Evolutionary conservation across 2,797 vertebrate genomes (phyloP), one percentile per base, ranked within the genome.

Genomic region (Salmo trutta): DNA sequence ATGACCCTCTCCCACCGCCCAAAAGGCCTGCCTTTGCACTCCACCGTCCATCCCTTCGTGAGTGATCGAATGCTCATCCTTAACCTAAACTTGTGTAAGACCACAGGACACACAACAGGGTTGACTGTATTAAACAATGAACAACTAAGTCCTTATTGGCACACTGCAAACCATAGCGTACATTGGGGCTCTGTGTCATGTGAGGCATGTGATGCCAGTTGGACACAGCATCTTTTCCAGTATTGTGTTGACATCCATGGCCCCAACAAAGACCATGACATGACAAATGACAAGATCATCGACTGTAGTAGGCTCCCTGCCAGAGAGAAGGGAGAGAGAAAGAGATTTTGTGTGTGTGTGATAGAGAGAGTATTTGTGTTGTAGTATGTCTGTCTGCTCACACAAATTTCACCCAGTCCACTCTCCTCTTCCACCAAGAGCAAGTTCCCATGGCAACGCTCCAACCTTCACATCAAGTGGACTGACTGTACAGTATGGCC

Each of bases 361-460:
- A 21, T 10, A 16, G 29, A 15, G 4, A 29, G 21, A 33, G 31
- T 21, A 21, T 16, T 53, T 51, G 54, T 67, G 33, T 33, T 31
- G 29, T 56, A 71, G 21, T 53, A 19, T 21, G 15, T 29, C 5
- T 21, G 15, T 29, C 5, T 52, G 8, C 79, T 77, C 67, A 68
- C 27, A 1, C 76, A 75, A n/a, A 52, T 31, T 14, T 70, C 36
- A 71, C n/a, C 51, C 71, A 54, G 36, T 41, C 47, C 79, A 74
- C 47, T 65, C 73, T 76, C 53, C 66, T 73, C 75, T 79, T 81
- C 73, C 78, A 79, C 81, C 80, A 83, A 82, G 76, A 90, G 83
- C 80, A 83, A 84, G 89, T 91, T 92, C 79, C 90, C 86, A 88
- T 90, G 84, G 83, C 81, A 91, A 91, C 87, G 70, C 82, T 78